Percentiles rank a stretch among this genome's conserved stretches.
Conservation (phyloP, 1,140 invertebrate genomes). For the Luehdorfia chinensis region DNA sequence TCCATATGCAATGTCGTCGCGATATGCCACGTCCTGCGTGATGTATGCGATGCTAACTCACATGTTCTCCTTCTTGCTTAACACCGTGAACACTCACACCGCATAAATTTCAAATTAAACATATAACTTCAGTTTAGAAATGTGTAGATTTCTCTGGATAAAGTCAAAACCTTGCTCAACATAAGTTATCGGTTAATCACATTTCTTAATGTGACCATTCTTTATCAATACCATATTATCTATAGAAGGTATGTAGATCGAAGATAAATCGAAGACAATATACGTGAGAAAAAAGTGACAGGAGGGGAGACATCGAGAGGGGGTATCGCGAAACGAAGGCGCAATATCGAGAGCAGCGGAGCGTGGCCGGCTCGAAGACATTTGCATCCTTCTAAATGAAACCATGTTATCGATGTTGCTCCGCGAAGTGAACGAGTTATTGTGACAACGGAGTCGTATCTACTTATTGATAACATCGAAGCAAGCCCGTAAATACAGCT, state of each 20-base stretch:
- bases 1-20: slow-evolving; percentile 54
- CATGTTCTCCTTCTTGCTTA: slow-evolving; percentile 60
- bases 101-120: slow-evolving; percentile 69
- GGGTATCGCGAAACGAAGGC: slow-evolving; percentile 31
- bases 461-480: slow-evolving; percentile 18
- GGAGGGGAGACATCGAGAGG: slow-evolving; percentile 17
- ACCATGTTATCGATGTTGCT: slow-evolving; percentile 57
- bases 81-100: slow-evolving; percentile 52
- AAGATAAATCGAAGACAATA: slow-evolving; percentile 63
- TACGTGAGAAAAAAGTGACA: slow-evolving; percentile 31
- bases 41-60: slow-evolving; percentile 61
- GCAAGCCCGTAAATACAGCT: slow-evolving; percentile 12
- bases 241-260: too few relatives aligned
- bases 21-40: slow-evolving; percentile 61
- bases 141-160: slow-evolving; percentile 56
- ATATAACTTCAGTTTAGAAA: slow-evolving; percentile 58
- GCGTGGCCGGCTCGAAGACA: slow-evolving; percentile 47
- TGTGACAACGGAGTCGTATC: slow-evolving; percentile 28
- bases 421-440: slow-evolving; percentile 42
- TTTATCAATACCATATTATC: too few relatives aligned
- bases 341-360: slow-evolving; percentile 56
- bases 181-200: too few relatives aligned
- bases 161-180: too few relatives aligned
- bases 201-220: too few relatives aligned
- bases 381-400: slow-evolving; percentile 66